Base-by-base conservation (phyloP, 2,797 vertebrate species). In the Xiphophorus birchmanni region DNA sequence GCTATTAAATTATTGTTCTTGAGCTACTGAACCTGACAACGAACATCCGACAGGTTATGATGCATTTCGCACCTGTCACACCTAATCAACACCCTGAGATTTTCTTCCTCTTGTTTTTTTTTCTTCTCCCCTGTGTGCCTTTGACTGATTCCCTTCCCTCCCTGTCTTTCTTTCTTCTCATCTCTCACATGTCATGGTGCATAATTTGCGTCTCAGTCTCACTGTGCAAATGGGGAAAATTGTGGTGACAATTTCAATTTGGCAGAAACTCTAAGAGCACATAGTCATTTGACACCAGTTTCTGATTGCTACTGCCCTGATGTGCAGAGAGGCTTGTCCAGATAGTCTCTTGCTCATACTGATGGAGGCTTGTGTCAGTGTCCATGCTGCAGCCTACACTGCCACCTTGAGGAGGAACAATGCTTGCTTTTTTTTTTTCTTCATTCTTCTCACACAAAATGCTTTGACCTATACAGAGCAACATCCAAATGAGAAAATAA, bases 211-310 rank as follows among this genome's bases (percentile, higher is more conserved):
- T 90, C 85, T 80, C 52, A 81, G 86, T 76, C 71, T 87, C 83
- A 81, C 80, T 78, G 87, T 90, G 87, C 83, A 91, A 93, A 93
- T 90, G 84, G 83, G 80, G 84, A 84, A 88, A 92, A 89, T 87
- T 83, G 79, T 88, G 86, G 89, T 92, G 93, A 93, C 93, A 92
- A 89, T 95, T 93, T 90, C 84, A 90, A 93, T 93, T 93, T 93
- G 90, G 82, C 88, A 88, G 86, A 91, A 89, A 86, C 77, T 86
- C 82, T 73, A 84, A 84, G 81, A 89, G 89, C 73, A 86, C 79
- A 79, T 90, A 89, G 91, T 91, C 88, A 93, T 88, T 86, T 92
- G 89, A 93, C 88, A 91, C 85, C 77, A 76, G 76, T 86, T 89
- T 79, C 86, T 91, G 92, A 90, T 90, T 94, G 90, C 83, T 88